Conservation (phyloP, 1,140 invertebrate species). For the Drosophila insularis region DNA sequence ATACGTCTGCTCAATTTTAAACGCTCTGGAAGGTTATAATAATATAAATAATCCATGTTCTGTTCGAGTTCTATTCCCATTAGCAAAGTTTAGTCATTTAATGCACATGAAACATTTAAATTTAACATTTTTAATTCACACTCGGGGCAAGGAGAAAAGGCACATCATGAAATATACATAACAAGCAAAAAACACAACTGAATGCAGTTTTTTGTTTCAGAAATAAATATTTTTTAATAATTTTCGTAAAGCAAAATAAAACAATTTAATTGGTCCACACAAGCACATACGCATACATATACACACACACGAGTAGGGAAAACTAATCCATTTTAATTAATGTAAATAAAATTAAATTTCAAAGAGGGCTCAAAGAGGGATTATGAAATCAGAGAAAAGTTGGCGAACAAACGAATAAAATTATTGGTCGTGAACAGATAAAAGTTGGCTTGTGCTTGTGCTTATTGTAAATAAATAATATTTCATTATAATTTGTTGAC, state of each 20-base stretch:
- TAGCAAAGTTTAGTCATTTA: neutral
- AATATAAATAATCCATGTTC: neutral
- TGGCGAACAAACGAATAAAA: constrained; percentile 49
- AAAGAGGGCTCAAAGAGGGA: constrained; percentile 55
- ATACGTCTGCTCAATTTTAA: neutral
- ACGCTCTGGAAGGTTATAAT: too few relatives aligned
- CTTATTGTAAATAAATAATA: constrained; percentile 69
- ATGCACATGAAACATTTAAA: constrained; percentile 4
- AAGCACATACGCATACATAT: neutral
- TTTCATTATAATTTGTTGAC: constrained; percentile 75
- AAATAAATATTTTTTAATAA: constrained; percentile 1
- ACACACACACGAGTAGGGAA: constrained; percentile 17
- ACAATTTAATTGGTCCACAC: constrained; percentile 42
- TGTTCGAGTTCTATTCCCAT: neutral
- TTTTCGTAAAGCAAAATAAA: constrained; percentile 31
- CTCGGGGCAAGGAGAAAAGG: neutral
- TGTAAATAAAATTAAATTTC: constrained; percentile 70
- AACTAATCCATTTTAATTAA: constrained; percentile 79
- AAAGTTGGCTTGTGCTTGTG: constrained; percentile 39
- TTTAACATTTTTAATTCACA: neutral
- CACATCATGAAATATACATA: constrained; percentile 18
- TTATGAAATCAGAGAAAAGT: constrained; percentile 34
- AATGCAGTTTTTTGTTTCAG: neutral
- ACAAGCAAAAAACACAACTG: neutral
- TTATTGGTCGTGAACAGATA: constrained; percentile 34